Conservation (phyloP, 2,888 invertebrate genomes). For the Scaptomyza cyrtandrae region DNA sequence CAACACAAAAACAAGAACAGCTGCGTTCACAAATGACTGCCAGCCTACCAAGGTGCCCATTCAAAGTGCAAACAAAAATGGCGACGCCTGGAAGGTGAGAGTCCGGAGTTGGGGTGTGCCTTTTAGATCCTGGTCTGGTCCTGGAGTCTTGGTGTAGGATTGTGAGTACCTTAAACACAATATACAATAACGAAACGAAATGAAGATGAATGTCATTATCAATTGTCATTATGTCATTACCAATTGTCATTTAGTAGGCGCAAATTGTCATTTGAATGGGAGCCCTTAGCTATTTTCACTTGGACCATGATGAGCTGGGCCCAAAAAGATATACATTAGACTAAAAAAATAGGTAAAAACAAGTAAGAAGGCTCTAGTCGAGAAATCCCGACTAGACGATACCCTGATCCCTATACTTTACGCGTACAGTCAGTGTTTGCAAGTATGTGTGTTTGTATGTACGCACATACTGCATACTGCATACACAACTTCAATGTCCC, state of each 20-base stretch:
- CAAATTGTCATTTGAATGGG: constrained; percentile 28
- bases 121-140: not conserved
- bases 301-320: constrained; percentile 52
- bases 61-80: constrained; percentile 49
- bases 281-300: constrained; percentile 52
- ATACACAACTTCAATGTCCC: too few species aligned
- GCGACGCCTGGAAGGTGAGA: constrained; percentile 8
- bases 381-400: too few species aligned
- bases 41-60: constrained; percentile 21
- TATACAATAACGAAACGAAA: constrained; percentile 35
- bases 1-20: constrained; percentile 18
- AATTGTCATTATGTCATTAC: constrained; percentile 39
- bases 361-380: too few species aligned
- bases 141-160: constrained; percentile 25
- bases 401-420: too few species aligned
- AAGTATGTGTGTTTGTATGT: too few species aligned
- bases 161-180: constrained; percentile 53
- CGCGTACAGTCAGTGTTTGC: too few species aligned
- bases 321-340: constrained; percentile 9
- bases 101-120: not conserved
- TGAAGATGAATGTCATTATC: constrained; percentile 65
- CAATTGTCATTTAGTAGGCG: constrained; percentile 4
- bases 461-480: too few species aligned
- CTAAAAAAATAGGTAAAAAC: not conserved
- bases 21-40: constrained; percentile 36